phyloP scores from a whole-genome alignment of 2,888 invertebrate genomes.

The Caenorhabditis afra region DNA sequence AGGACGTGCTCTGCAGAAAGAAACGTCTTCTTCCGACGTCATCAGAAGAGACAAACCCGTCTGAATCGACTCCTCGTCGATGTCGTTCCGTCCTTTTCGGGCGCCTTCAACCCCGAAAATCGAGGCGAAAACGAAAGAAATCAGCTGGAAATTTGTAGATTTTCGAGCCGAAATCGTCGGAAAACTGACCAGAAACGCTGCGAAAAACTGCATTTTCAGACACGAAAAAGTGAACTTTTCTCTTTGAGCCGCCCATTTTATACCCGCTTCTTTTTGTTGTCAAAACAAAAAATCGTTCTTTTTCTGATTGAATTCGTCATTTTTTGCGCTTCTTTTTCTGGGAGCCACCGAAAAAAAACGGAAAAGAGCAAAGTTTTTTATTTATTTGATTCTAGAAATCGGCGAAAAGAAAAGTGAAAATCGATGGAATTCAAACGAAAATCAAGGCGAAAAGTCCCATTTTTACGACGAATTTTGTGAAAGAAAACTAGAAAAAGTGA shows the following conservation, averaged over 20 bases:
- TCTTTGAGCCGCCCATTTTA: slow-evolving; percentile 35
- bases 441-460: too few species aligned
- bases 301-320: slow-evolving; percentile 34
- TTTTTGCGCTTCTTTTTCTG: slow-evolving; percentile 3
- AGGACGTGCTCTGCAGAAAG: slow-evolving; percentile 13
- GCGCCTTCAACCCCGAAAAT: not conserved
- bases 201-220: slow-evolving; percentile 17
- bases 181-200: slow-evolving; percentile 3
- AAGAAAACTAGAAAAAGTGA: too few species aligned
- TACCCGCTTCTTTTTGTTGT: not conserved
- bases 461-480: too few species aligned
- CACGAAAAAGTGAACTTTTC: slow-evolving; percentile 8
- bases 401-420: too few species aligned
- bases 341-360: not conserved
- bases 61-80: slow-evolving; percentile 19
- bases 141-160: not conserved
- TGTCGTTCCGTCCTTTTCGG: slow-evolving; percentile 21
- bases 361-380: not conserved
- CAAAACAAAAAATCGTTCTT: slow-evolving; percentile 5
- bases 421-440: too few species aligned
- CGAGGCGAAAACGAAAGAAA: not conserved
- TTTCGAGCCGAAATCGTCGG: not conserved
- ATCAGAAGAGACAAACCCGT: slow-evolving; percentile 10
- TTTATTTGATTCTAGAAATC: too few species aligned
- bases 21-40: not conserved